A percentile compares a stretch with the other conserved stretches of the same genome.
Evolutionary conservation across 2,797 vertebrate genomes (phyloP).

Genomic region (Paramormyrops hopkinsi): DNA sequence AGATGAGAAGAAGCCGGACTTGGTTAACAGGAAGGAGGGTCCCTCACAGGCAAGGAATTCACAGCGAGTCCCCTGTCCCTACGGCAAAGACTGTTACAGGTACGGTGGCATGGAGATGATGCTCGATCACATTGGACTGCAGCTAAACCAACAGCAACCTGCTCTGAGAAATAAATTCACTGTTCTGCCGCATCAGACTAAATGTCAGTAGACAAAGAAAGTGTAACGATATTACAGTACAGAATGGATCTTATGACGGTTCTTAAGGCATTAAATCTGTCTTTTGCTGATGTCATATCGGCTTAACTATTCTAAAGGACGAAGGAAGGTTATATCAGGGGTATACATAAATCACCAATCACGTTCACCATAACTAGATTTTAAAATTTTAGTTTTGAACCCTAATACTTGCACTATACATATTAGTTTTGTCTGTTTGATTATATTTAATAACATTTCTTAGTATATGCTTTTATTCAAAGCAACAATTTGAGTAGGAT

Average conservation of each 20-base stretch:
- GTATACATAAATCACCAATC: neutral
- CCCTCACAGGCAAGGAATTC: neutral
- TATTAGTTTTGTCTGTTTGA: neutral
- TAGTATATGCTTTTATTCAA: neutral
- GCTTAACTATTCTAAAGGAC: neutral
- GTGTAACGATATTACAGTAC: neutral
- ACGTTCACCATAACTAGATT: neutral
- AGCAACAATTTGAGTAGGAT: neutral
- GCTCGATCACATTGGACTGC: neutral
- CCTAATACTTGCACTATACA: neutral
- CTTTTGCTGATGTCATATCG: neutral
- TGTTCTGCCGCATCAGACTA: neutral
- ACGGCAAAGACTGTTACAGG: slow-evolving; percentile 85
- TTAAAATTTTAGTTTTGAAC: neutral
- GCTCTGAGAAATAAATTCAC: neutral
- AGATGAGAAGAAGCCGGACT: neutral
- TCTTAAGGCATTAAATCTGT: neutral
- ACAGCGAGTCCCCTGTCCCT: slow-evolving; percentile 68
- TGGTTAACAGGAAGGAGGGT: neutral
- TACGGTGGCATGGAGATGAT: slow-evolving; percentile 40
- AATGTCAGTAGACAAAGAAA: neutral
- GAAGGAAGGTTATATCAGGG: neutral
- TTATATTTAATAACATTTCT: neutral
- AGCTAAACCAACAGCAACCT: neutral
- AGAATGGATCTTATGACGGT: neutral